These are phyloP conservation scores for Trachelipus rathkii DNA, from an alignment of 1,140 invertebrate species.

Conservation along the genomic window DNA sequence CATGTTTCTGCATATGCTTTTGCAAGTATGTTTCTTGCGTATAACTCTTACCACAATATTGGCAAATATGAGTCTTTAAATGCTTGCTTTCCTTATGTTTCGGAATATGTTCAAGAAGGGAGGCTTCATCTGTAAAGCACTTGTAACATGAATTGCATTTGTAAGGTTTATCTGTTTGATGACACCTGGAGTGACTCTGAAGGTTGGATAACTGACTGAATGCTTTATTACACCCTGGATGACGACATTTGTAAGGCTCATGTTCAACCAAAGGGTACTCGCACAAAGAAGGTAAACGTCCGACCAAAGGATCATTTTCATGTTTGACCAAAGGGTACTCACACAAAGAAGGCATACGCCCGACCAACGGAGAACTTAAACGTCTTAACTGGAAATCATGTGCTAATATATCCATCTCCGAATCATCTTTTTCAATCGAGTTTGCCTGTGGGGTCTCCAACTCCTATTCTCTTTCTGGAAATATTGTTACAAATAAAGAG, in stretches of 20 bases:
- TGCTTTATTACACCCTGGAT: conserved; percentile 95
- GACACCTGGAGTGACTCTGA: conserved; percentile 95
- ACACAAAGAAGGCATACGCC: too few species aligned
- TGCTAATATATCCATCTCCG: too few species aligned
- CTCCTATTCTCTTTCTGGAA: too few species aligned
- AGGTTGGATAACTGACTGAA: conserved; percentile 98
- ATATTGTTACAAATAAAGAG: too few species aligned
- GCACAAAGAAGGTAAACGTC: too few species aligned
- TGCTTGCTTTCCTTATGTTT: conserved; percentile 99
- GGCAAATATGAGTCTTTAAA: conserved; percentile 97
- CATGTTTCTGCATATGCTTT: conserved; percentile 98
- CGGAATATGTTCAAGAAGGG: conserved; percentile 92
- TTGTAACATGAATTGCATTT: conserved; percentile 99
- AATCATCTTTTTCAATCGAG: too few species aligned
- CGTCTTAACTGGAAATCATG: too few species aligned
- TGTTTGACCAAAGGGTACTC: too few species aligned
- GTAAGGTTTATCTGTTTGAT: conserved; percentile 96
- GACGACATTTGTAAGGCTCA: conserved; percentile 96
- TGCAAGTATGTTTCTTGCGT: conserved; percentile 98
- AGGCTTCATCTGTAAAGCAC: conserved; percentile 92
- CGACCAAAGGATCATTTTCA: too few species aligned
- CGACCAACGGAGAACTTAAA: too few species aligned
- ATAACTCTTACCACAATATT: conserved; percentile 98
- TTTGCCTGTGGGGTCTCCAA: too few species aligned
- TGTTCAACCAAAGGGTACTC: too few species aligned